phyloP scores from a whole-genome alignment of 2,888 invertebrate genomes.

The Nasonovia ribisnigri region DNA sequence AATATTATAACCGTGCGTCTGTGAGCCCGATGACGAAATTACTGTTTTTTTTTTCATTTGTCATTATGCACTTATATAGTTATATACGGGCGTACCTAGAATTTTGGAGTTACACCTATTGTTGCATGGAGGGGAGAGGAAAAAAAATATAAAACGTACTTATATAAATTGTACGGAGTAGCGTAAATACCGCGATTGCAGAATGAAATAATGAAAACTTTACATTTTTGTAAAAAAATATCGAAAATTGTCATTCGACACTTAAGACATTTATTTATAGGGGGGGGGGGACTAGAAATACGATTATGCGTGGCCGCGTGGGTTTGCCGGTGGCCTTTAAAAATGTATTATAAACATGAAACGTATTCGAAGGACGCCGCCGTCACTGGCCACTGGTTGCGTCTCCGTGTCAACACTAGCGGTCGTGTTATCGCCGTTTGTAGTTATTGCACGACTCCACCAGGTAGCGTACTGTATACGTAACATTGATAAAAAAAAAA shows the following conservation, averaged over 20 bases:
- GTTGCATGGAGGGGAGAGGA: not conserved
- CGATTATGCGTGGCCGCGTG: not conserved
- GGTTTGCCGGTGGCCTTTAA: not conserved
- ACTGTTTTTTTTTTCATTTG: not conserved
- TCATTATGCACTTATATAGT: not conserved
- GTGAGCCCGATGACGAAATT: not conserved
- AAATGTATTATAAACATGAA: not conserved
- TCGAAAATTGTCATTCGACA: not conserved
- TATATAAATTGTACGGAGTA: not conserved
- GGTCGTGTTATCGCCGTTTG: not conserved
- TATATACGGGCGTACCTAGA: not conserved
- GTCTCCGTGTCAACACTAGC: not conserved
- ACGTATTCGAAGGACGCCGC: not conserved
- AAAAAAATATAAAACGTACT: not conserved
- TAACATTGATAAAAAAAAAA: constrained; percentile 55
- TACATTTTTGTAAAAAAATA: not conserved
- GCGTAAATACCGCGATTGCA: not conserved
- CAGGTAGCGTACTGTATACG: constrained; percentile 21
- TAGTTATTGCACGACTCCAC: not conserved
- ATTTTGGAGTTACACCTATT: not conserved
- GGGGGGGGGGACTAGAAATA: not conserved
- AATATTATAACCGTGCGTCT: not conserved
- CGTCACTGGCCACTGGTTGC: constrained; percentile 9
- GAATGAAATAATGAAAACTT: not conserved
- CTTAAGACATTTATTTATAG: not conserved